Evolutionary conservation across 2,888 invertebrate species (phyloP).

Genomic region (Sphaerophoria rueppellii): DNA sequence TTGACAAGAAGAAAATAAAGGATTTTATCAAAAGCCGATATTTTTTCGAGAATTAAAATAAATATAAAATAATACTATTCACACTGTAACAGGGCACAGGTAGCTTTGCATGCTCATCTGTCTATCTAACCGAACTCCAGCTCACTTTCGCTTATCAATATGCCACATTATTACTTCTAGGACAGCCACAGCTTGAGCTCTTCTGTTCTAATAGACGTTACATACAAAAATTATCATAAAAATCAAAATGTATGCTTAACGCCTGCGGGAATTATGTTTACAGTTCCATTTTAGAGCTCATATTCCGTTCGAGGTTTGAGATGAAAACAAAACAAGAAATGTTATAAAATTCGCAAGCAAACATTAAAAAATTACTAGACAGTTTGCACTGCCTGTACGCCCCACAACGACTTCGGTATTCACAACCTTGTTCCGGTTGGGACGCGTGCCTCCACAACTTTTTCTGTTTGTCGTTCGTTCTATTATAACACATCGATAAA

Average conservation of each 20-base stretch:
- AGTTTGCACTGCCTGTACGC: not conserved
- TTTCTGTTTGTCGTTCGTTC: constrained; percentile 30
- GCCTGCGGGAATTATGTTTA: constrained; percentile 42
- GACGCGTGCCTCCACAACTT: constrained; percentile 45
- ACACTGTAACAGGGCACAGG: constrained; percentile 37
- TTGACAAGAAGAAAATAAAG: not conserved
- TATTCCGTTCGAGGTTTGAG: not conserved
- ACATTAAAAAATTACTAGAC: constrained; percentile 41
- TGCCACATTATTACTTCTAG: constrained; percentile 4
- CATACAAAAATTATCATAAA: not conserved
- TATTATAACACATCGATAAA: constrained; percentile 41
- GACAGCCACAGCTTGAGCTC: not conserved
- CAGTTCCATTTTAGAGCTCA: constrained; percentile 38
- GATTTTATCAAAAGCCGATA: not conserved
- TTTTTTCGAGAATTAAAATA: not conserved
- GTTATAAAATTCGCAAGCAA: constrained; percentile 5
- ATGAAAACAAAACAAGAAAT: not conserved
- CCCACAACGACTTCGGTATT: not conserved
- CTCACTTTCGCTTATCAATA: constrained; percentile 62
- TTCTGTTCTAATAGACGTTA: constrained; percentile 9
- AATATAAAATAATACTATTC: constrained; percentile 4
- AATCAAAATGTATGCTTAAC: constrained; percentile 20
- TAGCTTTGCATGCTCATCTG: not conserved
- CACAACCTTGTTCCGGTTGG: constrained; percentile 44
- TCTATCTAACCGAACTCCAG: not conserved